Evolutionary conservation across 2,797 vertebrate genomes (phyloP), one percentile per base, ranked within the genome.

Genomic region (Parauchenoglanis ngamensis): DNA sequence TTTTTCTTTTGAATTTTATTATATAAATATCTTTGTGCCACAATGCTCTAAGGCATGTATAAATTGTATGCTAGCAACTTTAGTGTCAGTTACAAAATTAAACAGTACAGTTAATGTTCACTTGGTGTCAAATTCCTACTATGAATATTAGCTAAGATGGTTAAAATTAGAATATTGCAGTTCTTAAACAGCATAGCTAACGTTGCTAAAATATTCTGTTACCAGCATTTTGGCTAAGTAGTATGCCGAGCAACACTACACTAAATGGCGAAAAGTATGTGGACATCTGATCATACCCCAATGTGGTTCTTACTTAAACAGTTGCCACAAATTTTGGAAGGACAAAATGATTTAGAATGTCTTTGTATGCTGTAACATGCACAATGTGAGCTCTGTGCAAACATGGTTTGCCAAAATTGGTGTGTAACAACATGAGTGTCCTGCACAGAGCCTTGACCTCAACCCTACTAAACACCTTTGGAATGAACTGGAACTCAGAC

Each of bases 351-450:
- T 54, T 3, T 23, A 59, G 31, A 40, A 40, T 79, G 1, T 78
- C 52, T 78, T 25, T 78, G 52, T 59, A 59, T 79, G 75, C 46
- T 28, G 49, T 77, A 31, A 54, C n/a, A 76, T 49, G 15, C 80
- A 82, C 44, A 52, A 67, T 28, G 25, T 11, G 1, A 65, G 25
- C 23, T 19, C 40, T 12, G 61, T 40, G 12, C 21, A 17, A 6
- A 76, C n/a, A 52, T 28, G 13, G 25, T 76, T 28, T 17, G 46
- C 17, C 73, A 54, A 76, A 25, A 28, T 17, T 52, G 5, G 13
- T 54, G 49, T 0, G 21, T n/a, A 76, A 52, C 46, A 52, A 76
- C 73, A 76, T 54, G 76, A 78, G 76, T 57, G 54, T 31, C 1
- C 28, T 35, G 31, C 19, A 59, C 21, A 79, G 56, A 25, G 77